Evolutionary conservation across 2,888 invertebrate species (phyloP), one percentile per base, ranked within the genome.

Genomic region (Harpalus rubripes): DNA sequence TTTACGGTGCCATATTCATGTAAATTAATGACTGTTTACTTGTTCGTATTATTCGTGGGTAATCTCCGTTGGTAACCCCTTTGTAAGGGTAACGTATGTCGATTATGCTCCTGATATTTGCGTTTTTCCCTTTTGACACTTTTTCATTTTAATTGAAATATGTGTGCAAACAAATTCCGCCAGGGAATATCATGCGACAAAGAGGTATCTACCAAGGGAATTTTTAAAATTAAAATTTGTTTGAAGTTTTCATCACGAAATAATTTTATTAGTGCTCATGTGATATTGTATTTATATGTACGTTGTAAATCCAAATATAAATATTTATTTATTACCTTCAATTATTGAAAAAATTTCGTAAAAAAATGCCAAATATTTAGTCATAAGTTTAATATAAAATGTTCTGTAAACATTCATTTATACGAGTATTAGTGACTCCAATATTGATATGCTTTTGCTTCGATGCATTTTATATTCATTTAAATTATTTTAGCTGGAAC

Each of bases 81-180:
- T 39, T 58, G 18, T 79, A 39, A 59, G 59, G 58, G 39, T 79
- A 52, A 52, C 59, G 18, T 79, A 41, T 41, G 58, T 61, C 79
- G 61, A 61, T 78, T 78, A 32, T n/a, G 3, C 8, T 56, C 41
- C 44, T 72, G 76, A 52, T 76, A 76, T 76, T 76, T 76, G 72
- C 18, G 56, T 74, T 58, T 76, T 58, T 78, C 78, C 59, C 78
- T 78, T 78, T 78, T 78, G 78, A 78, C 78, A 78, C 8, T 79
- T 59, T 79, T 79, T 79, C 78, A 79, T 79, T 79, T 79, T 79
- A 79, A 79, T 79, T 79, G 79, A 79, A 79, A 79, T 59, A 79
- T 79, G 58, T 79, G 59, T 79, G 56, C 78, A 52, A 15, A 78
- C 18, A 78, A 56, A 52, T 78, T 56, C 32, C 26, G 7, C 18